These are phyloP conservation scores for Chironomus striatipennis DNA, from an alignment of 1,140 invertebrate species.

Conservation along the genomic window DNA sequence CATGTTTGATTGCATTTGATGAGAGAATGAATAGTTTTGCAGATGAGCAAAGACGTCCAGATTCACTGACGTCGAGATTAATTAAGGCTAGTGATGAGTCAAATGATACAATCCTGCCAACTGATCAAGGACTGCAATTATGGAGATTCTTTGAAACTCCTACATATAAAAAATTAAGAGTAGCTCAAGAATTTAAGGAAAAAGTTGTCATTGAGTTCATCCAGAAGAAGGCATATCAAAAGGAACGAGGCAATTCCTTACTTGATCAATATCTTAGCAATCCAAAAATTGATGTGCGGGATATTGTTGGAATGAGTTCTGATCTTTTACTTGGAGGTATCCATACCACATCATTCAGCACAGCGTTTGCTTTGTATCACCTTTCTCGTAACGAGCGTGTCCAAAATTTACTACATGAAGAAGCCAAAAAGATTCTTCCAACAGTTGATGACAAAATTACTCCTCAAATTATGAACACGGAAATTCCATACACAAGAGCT, in stretches of 20 bases:
- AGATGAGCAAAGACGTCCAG: slow-evolving; percentile 43
- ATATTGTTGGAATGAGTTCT: slow-evolving; percentile 69
- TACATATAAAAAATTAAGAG: slow-evolving; percentile 57
- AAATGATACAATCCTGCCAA: slow-evolving; percentile 59
- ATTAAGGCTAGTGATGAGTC: slow-evolving; percentile 62
- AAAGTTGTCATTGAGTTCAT: slow-evolving; percentile 61
- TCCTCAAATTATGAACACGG: slow-evolving; percentile 45
- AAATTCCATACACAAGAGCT: slow-evolving; percentile 64
- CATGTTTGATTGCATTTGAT: slow-evolving; percentile 58
- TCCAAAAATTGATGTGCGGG: slow-evolving; percentile 59
- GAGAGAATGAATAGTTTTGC: slow-evolving; percentile 55
- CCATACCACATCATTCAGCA: slow-evolving; percentile 76
- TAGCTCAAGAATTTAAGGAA: slow-evolving; percentile 65
- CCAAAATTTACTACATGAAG: slow-evolving; percentile 64
- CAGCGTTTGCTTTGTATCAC: slow-evolving; percentile 73
- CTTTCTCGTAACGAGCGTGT: slow-evolving; percentile 59
- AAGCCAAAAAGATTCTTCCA: slow-evolving; percentile 51
- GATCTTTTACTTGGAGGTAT: slow-evolving; percentile 79
- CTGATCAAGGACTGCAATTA: slow-evolving; percentile 65
- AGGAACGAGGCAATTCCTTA: slow-evolving; percentile 40
- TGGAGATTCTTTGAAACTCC: slow-evolving; percentile 67
- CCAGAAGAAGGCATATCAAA: slow-evolving; percentile 25
- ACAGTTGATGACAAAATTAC: slow-evolving; percentile 46
- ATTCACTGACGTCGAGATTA: slow-evolving; percentile 56
- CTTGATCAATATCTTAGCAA: slow-evolving; percentile 58